Percentiles rank a stretch among this genome's conserved stretches.
Conservation (phyloP, 2,797 vertebrate species). For the Masticophis lateralis region DNA sequence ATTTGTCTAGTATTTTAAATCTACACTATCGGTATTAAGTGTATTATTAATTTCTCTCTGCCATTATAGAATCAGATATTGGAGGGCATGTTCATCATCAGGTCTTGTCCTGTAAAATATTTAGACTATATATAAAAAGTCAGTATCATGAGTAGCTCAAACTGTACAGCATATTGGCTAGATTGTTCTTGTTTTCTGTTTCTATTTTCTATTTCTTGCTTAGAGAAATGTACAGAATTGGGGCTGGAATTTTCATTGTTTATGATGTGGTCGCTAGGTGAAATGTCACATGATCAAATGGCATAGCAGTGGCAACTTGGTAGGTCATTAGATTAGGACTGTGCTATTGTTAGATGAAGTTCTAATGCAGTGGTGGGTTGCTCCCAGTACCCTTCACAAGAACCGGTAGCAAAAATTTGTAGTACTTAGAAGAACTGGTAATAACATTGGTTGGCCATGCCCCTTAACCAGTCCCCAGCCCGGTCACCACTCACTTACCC, state of each 20-base stretch:
- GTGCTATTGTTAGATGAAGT: not conserved
- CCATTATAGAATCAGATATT: not conserved
- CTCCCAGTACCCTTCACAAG: too few species aligned
- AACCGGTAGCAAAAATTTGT: too few species aligned
- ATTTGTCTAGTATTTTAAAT: not conserved
- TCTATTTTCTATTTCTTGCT: not conserved
- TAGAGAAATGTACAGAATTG: not conserved
- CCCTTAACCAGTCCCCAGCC: too few species aligned
- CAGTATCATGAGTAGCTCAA: not conserved
- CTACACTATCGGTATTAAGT: not conserved
- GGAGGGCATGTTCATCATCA: not conserved
- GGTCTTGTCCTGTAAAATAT: not conserved
- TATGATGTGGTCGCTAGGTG: not conserved
- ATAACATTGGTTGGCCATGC: too few species aligned
- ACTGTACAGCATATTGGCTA: not conserved
- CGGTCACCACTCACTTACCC: rapidly evolving
- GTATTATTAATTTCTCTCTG: not conserved
- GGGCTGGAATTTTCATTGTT: not conserved
- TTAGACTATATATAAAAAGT: not conserved
- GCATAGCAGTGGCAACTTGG: not conserved
- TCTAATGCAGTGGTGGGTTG: not conserved
- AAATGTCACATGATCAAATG: not conserved
- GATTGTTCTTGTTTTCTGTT: not conserved
- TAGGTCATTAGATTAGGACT: not conserved
- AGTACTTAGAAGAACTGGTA: too few species aligned